phyloP scores from a whole-genome alignment of 2,888 invertebrate species.

The Notodonta dromedarius region DNA sequence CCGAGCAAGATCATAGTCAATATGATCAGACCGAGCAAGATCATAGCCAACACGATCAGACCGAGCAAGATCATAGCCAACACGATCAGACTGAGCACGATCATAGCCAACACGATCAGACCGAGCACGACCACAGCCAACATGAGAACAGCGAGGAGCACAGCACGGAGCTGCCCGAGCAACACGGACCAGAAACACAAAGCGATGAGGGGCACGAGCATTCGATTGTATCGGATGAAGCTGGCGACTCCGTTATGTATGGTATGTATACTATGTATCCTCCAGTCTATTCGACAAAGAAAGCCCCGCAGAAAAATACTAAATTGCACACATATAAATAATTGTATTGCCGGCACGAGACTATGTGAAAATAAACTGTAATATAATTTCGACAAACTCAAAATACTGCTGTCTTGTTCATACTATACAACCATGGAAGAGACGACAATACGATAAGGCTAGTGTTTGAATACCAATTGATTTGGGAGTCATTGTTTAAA shows the following conservation, averaged over 20 bases:
- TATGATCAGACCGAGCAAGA: constrained; percentile 27
- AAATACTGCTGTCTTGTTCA: not conserved
- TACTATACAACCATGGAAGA: too few relatives aligned
- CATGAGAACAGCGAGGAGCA: constrained; percentile 17
- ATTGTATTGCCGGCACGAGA: too few relatives aligned
- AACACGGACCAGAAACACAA: constrained; percentile 52
- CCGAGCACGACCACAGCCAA: constrained; percentile 14
- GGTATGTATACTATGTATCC: constrained; percentile 73
- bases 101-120: constrained; percentile 24
- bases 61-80: constrained; percentile 30
- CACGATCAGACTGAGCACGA: constrained; percentile 31
- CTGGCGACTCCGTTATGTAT: constrained; percentile 81
- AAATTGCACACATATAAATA: too few relatives aligned
- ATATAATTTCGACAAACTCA: too few relatives aligned
- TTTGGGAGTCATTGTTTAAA: too few relatives aligned
- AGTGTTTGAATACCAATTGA: too few relatives aligned
- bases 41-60: constrained; percentile 37
- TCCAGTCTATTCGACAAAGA: too few relatives aligned
- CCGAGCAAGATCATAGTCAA: constrained; percentile 15
- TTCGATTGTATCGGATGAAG: constrained; percentile 58
- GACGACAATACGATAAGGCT: too few relatives aligned
- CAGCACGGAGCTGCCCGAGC: constrained; percentile 24
- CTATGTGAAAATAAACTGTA: too few relatives aligned
- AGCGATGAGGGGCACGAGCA: constrained; percentile 54
- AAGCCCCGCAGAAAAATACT: too few relatives aligned